Conservation (phyloP, 2,888 invertebrate species). For the Drosophila robusta region DNA sequence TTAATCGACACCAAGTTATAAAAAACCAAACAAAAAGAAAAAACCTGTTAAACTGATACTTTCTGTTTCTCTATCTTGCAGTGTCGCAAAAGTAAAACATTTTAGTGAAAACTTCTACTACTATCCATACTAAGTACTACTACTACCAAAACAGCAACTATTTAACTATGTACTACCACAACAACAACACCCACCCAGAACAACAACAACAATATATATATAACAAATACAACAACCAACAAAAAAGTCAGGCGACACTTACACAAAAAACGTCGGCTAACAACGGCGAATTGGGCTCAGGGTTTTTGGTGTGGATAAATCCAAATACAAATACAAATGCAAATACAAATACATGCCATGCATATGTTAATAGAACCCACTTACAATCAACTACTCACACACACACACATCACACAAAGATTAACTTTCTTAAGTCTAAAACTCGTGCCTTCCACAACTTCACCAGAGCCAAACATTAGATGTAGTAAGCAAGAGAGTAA, state of each 20-base stretch:
- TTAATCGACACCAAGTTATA: constrained; percentile 14
- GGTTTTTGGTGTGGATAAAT: constrained; percentile 59
- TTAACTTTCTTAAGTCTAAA: constrained; percentile 30
- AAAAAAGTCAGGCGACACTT: constrained; percentile 38
- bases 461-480: constrained; percentile 32
- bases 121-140: constrained; percentile 70
- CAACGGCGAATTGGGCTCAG: constrained; percentile 46
- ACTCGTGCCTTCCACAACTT: constrained; percentile 58
- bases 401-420: constrained; percentile 6
- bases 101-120: constrained; percentile 60
- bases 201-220: constrained; percentile 38
- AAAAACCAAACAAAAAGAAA: constrained; percentile 20
- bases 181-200: constrained; percentile 61
- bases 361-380: constrained; percentile 54
- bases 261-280: constrained; percentile 49
- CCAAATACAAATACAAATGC: constrained; percentile 15
- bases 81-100: constrained; percentile 82
- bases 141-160: constrained; percentile 56
- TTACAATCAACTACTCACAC: constrained; percentile 34
- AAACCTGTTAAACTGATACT: constrained; percentile 64
- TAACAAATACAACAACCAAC: constrained; percentile 13
- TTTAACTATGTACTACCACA: constrained; percentile 53
- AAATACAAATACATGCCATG: constrained; percentile 21
- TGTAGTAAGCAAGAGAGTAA: constrained; percentile 15
- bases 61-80: constrained; percentile 83